These are phyloP conservation scores for Polypterus bichir DNA, from an alignment of 2,113 vertebrate species.

Conservation along the genomic window DNA sequence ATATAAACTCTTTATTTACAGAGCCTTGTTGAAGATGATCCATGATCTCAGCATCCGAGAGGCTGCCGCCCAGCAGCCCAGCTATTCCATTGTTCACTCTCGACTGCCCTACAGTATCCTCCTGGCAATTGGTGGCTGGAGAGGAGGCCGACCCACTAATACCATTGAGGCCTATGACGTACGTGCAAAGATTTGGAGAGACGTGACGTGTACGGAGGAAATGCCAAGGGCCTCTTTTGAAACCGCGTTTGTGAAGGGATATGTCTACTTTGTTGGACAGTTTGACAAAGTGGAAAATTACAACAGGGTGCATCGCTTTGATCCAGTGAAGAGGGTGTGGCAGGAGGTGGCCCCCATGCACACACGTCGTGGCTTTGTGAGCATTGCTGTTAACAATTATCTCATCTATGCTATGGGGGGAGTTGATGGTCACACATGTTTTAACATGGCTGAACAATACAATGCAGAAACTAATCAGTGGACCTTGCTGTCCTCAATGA, in stretches of 20 bases:
- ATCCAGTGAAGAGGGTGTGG: slow-evolving; percentile 48
- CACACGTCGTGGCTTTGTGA: slow-evolving; percentile 57
- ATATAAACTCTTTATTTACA: slow-evolving; percentile 49
- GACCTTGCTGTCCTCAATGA: slow-evolving; percentile 61
- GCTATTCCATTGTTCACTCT: slow-evolving; percentile 37
- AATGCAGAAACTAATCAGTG: slow-evolving; percentile 64
- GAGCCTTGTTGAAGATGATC: slow-evolving; percentile 39
- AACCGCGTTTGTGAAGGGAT: slow-evolving; percentile 48
- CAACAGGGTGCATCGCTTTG: slow-evolving; percentile 56
- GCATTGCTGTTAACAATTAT: slow-evolving; percentile 45
- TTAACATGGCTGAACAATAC: slow-evolving; percentile 55
- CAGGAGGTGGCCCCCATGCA: slow-evolving; percentile 67
- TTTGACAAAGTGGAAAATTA: slow-evolving; percentile 55
- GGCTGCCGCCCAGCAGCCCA: slow-evolving; percentile 26
- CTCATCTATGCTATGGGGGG: slow-evolving; percentile 65
- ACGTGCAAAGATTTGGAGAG: slow-evolving; percentile 56
- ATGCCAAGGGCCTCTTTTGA: slow-evolving; percentile 55
- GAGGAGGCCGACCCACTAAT: slow-evolving; percentile 47
- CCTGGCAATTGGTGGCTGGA: slow-evolving; percentile 66
- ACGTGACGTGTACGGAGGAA: slow-evolving; percentile 41
- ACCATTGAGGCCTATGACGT: slow-evolving; percentile 54
- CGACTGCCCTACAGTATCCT: slow-evolving; percentile 57
- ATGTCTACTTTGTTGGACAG: slow-evolving; percentile 58
- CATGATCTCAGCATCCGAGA: slow-evolving; percentile 44
- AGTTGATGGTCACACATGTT: slow-evolving; percentile 53